Conservation (phyloP, 1,140 invertebrate genomes). For the Nylanderia fulva region DNA sequence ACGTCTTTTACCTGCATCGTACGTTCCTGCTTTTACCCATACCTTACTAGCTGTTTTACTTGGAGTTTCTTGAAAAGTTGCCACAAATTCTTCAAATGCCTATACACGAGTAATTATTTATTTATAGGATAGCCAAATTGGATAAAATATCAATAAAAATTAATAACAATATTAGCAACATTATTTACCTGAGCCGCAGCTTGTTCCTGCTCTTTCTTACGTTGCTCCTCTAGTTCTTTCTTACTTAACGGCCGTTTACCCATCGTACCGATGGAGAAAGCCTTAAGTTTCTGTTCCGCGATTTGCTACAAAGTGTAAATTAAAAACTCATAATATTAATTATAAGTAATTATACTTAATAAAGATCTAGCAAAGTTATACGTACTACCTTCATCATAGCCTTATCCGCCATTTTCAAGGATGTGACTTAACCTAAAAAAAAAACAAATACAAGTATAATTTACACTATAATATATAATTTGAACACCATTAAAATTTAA, state of each 20-base stretch:
- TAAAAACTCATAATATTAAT: slow-evolving; percentile 33
- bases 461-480: not conserved
- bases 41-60: slow-evolving; percentile 93
- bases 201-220: slow-evolving; percentile 96
- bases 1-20: slow-evolving; percentile 97
- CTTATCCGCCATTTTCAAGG: slow-evolving; percentile 82
- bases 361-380: slow-evolving; percentile 18
- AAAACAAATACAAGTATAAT: not conserved
- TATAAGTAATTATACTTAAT: not conserved
- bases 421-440: slow-evolving; percentile 65
- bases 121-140: too few species aligned
- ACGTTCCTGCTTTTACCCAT: slow-evolving; percentile 98
- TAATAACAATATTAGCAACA: not conserved
- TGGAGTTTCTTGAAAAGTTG: slow-evolving; percentile 97
- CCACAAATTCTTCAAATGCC: slow-evolving; percentile 98
- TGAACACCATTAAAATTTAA: not conserved
- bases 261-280: slow-evolving; percentile 94
- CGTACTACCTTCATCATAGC: slow-evolving; percentile 83
- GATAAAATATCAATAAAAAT: not conserved
- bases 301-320: slow-evolving; percentile 86
- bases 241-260: slow-evolving; percentile 93
- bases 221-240: slow-evolving; percentile 94
- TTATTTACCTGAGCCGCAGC: slow-evolving; percentile 90
- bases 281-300: slow-evolving; percentile 92
- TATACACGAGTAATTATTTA: slow-evolving; percentile 81